These are phyloP conservation scores for Corbicula japonica DNA, from an alignment of 2,888 invertebrate genomes.

Conservation along the genomic window DNA sequence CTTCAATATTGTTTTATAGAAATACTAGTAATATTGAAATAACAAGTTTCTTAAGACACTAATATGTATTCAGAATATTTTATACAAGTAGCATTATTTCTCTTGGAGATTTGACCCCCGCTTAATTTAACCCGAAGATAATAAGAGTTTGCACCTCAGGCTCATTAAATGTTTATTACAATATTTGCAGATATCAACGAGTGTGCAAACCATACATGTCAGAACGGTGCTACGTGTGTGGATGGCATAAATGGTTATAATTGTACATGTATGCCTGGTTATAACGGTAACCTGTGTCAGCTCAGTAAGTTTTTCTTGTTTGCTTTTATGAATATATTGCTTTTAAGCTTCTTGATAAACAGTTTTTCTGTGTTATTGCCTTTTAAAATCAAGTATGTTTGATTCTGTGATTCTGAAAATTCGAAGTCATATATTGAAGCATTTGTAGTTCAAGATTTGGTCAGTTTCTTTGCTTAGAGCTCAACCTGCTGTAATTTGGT, in stretches of 20 bases:
- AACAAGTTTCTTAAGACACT: no score
- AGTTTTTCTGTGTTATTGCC: background rate
- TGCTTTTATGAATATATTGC: background rate
- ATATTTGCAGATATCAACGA: background rate
- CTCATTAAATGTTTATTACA: background rate
- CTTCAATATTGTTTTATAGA: no score
- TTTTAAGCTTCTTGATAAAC: background rate
- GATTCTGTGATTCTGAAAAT: background rate
- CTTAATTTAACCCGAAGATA: no score
- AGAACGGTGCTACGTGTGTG: background rate
- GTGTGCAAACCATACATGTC: background rate
- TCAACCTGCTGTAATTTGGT: no score
- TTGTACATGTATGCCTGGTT: background rate
- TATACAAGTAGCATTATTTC: no score
- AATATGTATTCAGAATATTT: no score
- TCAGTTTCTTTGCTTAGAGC: no score
- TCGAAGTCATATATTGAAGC: no score
- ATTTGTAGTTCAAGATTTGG: no score
- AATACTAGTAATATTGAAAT: no score
- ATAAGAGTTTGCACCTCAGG: no score
- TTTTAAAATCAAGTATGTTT: background rate
- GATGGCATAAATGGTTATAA: constrained; percentile 8
- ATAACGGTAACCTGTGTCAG: background rate
- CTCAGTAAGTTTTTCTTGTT: background rate
- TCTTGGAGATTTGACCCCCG: no score